Conservation (phyloP, 2,797 vertebrate species). For the Falco novaeseelandiae region DNA sequence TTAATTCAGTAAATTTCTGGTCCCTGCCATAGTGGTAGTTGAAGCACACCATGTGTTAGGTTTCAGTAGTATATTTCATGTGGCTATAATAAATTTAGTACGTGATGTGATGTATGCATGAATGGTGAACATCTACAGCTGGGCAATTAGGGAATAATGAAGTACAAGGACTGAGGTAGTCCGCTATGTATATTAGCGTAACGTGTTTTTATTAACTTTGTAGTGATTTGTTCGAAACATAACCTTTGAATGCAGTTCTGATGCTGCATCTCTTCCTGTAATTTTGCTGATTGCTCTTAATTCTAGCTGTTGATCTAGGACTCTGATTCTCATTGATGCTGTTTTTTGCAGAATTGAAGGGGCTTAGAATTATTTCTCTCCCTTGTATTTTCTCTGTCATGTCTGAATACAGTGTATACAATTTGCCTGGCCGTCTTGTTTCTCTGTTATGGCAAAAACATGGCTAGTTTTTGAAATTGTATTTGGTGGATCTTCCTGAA, state of each 20-base stretch:
- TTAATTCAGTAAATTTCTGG: background rate
- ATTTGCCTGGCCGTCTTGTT: background rate
- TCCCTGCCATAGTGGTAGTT: background rate
- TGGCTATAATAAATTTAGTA: background rate
- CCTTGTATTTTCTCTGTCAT: background rate
- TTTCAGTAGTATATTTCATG: background rate
- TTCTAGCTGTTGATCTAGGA: background rate
- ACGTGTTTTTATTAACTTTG: background rate
- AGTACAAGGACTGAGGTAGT: background rate
- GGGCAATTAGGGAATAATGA: background rate
- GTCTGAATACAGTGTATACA: rapidly evolving
- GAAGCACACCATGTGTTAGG: background rate
- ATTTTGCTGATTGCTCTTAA: background rate
- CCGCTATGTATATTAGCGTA: background rate
- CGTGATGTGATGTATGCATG: background rate
- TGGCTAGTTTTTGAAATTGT: background rate
- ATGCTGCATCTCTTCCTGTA: background rate
- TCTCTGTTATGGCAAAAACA: background rate
- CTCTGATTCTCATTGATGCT: background rate
- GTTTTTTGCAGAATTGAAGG: background rate
- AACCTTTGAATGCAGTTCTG: background rate
- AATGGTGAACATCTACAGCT: background rate
- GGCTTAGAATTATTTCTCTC: background rate
- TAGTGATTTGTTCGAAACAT: background rate
- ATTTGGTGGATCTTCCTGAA: background rate